Evolutionary conservation across 2,113 vertebrate species (phyloP).

Genomic region (Romanogobio albipinnatus): DNA sequence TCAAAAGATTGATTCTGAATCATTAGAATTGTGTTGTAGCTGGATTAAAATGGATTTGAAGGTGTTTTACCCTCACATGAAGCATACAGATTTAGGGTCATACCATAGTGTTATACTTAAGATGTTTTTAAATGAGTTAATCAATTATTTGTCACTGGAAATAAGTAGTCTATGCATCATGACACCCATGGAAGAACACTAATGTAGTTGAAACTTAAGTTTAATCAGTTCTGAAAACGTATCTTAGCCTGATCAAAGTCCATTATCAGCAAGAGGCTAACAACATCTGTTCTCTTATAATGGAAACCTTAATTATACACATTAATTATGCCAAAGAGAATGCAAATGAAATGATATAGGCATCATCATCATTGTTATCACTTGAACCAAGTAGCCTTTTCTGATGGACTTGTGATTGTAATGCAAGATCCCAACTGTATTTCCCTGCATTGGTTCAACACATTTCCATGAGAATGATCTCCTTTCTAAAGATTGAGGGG

Average conservation of each 20-base stretch:
- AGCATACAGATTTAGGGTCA: neutral
- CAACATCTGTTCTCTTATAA: slow-evolving; percentile 77
- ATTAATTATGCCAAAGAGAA: slow-evolving; percentile 75
- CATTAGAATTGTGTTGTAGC: neutral
- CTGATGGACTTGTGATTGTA: slow-evolving; percentile 61
- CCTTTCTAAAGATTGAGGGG: neutral
- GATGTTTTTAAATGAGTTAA: neutral
- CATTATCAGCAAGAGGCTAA: slow-evolving; percentile 75
- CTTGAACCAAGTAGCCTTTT: slow-evolving; percentile 62
- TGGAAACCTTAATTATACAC: slow-evolving; percentile 78
- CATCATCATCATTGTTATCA: slow-evolving; percentile 70
- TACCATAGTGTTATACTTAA: neutral
- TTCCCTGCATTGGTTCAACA: slow-evolving; percentile 48
- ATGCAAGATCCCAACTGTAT: slow-evolving; percentile 47
- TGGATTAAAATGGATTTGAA: neutral
- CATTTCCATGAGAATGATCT: slow-evolving; percentile 43
- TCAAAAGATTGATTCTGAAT: neutral
- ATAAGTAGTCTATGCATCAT: neutral
- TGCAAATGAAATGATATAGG: slow-evolving; percentile 68
- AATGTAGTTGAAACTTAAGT: slow-evolving; percentile 64
- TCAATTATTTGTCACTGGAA: neutral
- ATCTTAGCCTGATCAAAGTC: slow-evolving; percentile 75
- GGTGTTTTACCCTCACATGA: neutral
- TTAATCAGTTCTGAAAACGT: slow-evolving; percentile 74
- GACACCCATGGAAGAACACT: slow-evolving; percentile 19